Evolutionary conservation across 2,888 invertebrate species (phyloP), one percentile per base, ranked within the genome.

Genomic region (Eupithecia insigniata): DNA sequence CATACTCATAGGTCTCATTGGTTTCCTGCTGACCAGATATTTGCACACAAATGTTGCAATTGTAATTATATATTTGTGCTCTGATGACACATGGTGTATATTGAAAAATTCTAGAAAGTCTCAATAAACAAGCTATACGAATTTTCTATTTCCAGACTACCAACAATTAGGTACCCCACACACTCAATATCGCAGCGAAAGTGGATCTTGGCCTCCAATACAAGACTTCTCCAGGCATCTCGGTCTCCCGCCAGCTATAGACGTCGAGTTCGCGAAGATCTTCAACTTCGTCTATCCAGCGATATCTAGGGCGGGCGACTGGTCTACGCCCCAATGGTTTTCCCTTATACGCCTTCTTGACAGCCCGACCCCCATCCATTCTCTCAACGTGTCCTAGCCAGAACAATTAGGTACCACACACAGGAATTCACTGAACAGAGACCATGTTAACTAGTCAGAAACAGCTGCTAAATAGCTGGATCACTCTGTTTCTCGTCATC

Each of bases 91-190:
- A 12, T 3, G 22, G 22, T 22, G 22, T 26, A 4, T 12, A 22
- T 51, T 51, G 22, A 51, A 22, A 22, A 10, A 22, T 22, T 12
- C 51, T 22, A 55, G 55, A 55, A 55, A 12, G 12, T 55, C 26
- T 26, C 55, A 55, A 55, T 26, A 26, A 55, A 55, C 14, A 26
- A 55, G 26, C 26, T 55, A 12, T 55, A 5, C 26, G 55, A 8
- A 55, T 26, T 22, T 36, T 61, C 65, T 18, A 66, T 89, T 88
- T 85, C 84, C 85, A 87, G 87, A 85, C 62, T 70, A 67, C 69
- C 61, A 58, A 67, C 75, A 72, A 77, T 75, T 77, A 75, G 55
- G 55, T 26, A 26, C 12, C 55, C 26, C 55, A 65, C 69, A 70
- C 70, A 72, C n/a, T n/a, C n/a, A n/a, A n/a, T n/a, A n/a, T n/a